Percentiles rank a stretch among this genome's conserved stretches.
These are phyloP conservation scores for Glareola pratincola DNA, from an alignment of 2,113 vertebrate species.

Conservation along the genomic window DNA sequence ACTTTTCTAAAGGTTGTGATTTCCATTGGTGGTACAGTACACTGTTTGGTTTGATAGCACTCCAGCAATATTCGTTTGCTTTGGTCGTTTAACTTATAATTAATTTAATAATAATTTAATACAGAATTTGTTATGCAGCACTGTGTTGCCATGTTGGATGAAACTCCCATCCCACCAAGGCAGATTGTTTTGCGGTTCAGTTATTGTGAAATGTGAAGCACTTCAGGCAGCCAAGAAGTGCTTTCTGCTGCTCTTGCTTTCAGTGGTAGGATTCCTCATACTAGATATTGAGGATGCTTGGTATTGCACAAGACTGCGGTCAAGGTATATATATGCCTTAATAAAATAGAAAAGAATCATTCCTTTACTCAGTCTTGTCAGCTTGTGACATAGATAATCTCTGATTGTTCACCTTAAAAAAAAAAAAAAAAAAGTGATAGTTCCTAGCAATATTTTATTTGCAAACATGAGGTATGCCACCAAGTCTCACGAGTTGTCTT, in stretches of 20 bases:
- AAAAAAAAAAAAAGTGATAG: not conserved
- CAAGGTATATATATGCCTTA: not conserved
- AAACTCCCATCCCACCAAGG: not conserved
- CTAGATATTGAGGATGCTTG: not conserved
- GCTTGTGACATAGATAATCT: not conserved
- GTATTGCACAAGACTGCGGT: not conserved
- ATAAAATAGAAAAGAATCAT: not conserved
- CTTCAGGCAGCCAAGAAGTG: not conserved
- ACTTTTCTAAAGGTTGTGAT: not conserved
- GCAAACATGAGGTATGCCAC: not conserved
- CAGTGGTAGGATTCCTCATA: not conserved
- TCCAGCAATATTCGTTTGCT: not conserved
- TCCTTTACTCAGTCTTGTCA: not conserved
- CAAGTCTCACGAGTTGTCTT: not conserved
- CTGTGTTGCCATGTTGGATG: not conserved
- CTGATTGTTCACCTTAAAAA: not conserved
- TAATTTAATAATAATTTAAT: not conserved
- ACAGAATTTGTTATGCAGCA: not conserved
- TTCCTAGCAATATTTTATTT: not conserved
- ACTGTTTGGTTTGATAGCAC: not conserved
- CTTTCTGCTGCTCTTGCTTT: not conserved
- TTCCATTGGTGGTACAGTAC: not conserved
- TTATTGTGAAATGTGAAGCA: not conserved
- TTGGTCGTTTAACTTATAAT: not conserved
- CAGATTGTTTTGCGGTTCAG: not conserved